Evolutionary conservation across 2,113 vertebrate species (phyloP).

Genomic region (Lophochroa leadbeateri): DNA sequence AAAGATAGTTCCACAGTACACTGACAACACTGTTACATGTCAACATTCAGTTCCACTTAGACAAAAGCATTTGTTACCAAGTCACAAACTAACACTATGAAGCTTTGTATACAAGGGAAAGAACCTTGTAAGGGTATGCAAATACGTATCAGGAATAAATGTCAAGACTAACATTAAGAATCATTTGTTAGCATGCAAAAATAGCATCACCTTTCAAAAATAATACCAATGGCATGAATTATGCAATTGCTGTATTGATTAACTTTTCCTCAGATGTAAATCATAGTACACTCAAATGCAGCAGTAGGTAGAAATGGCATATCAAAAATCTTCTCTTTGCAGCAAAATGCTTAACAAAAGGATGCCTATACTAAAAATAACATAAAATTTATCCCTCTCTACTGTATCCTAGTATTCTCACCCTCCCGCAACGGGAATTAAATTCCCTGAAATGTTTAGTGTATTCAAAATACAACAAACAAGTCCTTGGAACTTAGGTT

Average conservation of each 20-base stretch:
- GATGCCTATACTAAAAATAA: not conserved
- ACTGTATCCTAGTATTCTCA: not conserved
- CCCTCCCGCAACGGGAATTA: not conserved
- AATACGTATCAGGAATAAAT: not conserved
- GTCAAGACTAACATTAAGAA: not conserved
- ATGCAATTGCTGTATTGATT: not conserved
- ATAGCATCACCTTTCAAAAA: not conserved
- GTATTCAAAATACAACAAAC: not conserved
- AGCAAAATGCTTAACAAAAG: not conserved
- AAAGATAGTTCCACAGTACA: not conserved
- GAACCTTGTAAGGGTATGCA: not conserved
- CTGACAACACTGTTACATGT: not conserved
- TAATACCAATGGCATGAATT: not conserved
- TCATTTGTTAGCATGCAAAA: not conserved
- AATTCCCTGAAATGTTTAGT: not conserved
- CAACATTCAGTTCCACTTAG: not conserved
- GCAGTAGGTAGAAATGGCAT: not conserved
- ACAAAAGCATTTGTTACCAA: not conserved
- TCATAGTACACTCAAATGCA: not conserved
- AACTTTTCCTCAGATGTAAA: not conserved
- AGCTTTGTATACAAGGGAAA: not conserved
- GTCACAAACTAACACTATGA: not conserved
- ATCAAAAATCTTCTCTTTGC: not conserved
- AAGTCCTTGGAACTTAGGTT: not conserved
- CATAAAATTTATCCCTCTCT: not conserved